Conservation (phyloP, 1,140 invertebrate genomes). For the Gryllus bimaculatus region DNA sequence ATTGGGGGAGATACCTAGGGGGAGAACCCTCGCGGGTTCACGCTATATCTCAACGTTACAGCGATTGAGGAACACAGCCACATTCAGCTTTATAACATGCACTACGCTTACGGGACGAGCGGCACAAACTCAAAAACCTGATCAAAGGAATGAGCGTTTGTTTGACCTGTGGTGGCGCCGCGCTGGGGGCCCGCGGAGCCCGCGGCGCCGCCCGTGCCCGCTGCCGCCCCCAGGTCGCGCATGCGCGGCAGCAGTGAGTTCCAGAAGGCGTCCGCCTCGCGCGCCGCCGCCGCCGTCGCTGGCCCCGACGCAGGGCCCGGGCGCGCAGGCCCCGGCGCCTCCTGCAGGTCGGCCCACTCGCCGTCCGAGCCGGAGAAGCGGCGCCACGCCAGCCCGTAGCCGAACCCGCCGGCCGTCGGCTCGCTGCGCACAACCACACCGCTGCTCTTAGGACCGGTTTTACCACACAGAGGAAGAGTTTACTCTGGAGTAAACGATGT, state of each 20-base stretch:
- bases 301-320: conserved; percentile 23
- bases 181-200: neutral
- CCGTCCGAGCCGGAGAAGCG: conserved; percentile 36
- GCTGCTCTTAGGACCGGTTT: too few relatives aligned
- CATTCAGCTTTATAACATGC: too few relatives aligned
- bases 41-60: too few relatives aligned
- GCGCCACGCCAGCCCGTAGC: conserved; percentile 43
- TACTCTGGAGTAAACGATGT: too few relatives aligned
- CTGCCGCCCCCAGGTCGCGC: conserved; percentile 12
- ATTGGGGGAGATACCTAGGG: too few relatives aligned
- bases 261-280: conserved; percentile 23
- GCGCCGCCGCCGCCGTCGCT: conserved; percentile 27
- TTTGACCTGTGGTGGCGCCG: neutral
- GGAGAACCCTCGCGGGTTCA: too few relatives aligned
- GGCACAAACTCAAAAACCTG: too few relatives aligned
- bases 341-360: conserved; percentile 37
- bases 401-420: conserved; percentile 39
- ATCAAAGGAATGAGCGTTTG: neutral
- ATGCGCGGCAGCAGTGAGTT: conserved; percentile 27
- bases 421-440: conserved; percentile 26
- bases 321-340: conserved; percentile 31
- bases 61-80: too few relatives aligned
- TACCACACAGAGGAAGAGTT: too few relatives aligned
- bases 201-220: neutral
- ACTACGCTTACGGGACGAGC: too few relatives aligned